A percentile compares a stretch with the other conserved stretches of the same genome.
Conservation (phyloP, 2,888 invertebrate species). For the Caenorhabditis uteleia region DNA sequence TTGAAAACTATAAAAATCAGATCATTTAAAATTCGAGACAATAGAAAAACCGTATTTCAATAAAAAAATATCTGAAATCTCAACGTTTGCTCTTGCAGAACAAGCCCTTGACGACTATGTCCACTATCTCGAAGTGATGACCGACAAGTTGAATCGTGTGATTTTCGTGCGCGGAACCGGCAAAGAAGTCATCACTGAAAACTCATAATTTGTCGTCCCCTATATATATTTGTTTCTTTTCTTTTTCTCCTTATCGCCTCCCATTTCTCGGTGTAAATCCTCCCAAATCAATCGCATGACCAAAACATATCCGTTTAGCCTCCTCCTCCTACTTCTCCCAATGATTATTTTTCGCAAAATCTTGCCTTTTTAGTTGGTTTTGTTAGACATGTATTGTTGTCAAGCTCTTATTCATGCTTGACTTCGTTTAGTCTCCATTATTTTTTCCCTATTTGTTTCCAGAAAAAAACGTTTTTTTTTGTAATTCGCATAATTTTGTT, state of each 20-base stretch:
- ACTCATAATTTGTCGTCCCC: slow-evolving; percentile 36
- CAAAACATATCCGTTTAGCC: too few relatives aligned
- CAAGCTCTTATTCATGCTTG: slow-evolving; percentile 48
- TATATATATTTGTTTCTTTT: background rate
- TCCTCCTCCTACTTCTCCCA: slow-evolving; percentile 1
- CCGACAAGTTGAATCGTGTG: slow-evolving; percentile 62
- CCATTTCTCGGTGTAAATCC: too few relatives aligned
- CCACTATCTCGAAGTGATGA: slow-evolving; percentile 64
- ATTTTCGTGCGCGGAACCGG: slow-evolving; percentile 67
- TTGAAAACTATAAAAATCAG: too few relatives aligned
- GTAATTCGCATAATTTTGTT: slow-evolving; percentile 2
- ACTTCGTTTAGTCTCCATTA: slow-evolving; percentile 1
- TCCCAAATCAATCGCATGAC: too few relatives aligned
- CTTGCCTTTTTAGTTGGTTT: slow-evolving; percentile 17
- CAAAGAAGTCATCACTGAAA: slow-evolving; percentile 67
- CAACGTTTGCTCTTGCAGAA: slow-evolving; percentile 11
- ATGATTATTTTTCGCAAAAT: slow-evolving; percentile 15
- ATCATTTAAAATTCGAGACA: too few relatives aligned
- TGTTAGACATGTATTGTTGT: slow-evolving; percentile 22
- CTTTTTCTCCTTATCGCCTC: too few relatives aligned
- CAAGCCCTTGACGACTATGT: slow-evolving; percentile 65
- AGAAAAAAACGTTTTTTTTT: background rate
- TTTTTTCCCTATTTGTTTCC: background rate
- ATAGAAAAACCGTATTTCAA: too few relatives aligned
- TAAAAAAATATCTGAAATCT: too few relatives aligned